Evolutionary conservation across 2,797 vertebrate species (phyloP), one percentile per base, ranked within the genome.

Genomic region (Myotis myotis): DNA sequence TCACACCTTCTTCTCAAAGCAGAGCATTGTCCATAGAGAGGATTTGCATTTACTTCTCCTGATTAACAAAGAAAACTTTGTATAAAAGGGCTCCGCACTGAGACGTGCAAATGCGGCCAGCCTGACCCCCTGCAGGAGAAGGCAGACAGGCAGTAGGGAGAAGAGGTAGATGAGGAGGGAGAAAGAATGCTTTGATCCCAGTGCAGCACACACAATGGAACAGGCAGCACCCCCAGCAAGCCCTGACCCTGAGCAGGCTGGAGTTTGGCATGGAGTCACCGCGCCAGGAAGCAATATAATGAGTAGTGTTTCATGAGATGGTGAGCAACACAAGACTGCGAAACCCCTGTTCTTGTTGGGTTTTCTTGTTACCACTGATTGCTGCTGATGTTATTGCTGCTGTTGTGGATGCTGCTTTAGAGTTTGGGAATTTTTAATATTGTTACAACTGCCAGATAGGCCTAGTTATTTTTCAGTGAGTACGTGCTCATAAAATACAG

Each of bases 51-150:
- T 93, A 96, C 97, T 94, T 94, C 96, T 97, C 86, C 86, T 90
- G 87, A 95, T 97, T 97, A 96, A 97, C 96, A 94, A 96, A 97
- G 96, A 98, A 93, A 97, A 97, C 91, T 96, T 96, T 97, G 93
- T 97, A 91, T 93, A 82, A 95, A 97, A 92, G 92, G 93, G 74
- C 93, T 84, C 92, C 23, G 85, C 95, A 87, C 89, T 93, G 92
- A 94, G 87, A 94, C 17, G 89, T 62, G 89, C 92, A 86, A 96
- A 96, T 95, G 94, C 94, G 97, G 19, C 47, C 86, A 87, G 51
- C 91, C 78, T 96, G 93, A 97, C 95, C 76, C 91, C 88, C 72
- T 57, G 81, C 83, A 80, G 95, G 89, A 94, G 83, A 68, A 96
- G 87, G 95, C 88, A 96, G 30, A 89, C 94, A 87, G 96, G 83